These are phyloP conservation scores for Varanus salvator DNA, from an alignment of 2,113 vertebrate genomes.

Conservation along the genomic window DNA sequence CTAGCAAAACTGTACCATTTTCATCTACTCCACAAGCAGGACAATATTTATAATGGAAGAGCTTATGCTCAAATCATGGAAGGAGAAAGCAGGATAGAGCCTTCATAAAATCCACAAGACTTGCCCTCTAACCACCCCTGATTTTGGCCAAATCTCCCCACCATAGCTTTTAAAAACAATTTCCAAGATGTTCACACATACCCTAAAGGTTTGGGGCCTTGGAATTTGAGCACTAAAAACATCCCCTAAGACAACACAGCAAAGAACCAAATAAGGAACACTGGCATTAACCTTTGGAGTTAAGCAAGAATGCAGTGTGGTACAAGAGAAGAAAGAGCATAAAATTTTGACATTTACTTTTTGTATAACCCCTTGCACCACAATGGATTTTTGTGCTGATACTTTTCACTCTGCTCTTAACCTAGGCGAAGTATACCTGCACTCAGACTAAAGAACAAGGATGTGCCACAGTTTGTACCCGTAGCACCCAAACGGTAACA, in stretches of 20 bases:
- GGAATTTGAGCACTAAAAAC: neutral
- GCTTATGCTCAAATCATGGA: neutral
- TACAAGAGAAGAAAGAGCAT: neutral
- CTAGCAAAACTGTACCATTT: neutral
- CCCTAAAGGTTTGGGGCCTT: neutral
- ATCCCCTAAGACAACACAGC: neutral
- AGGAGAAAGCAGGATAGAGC: neutral
- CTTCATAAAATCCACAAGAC: neutral
- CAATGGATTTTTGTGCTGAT: neutral
- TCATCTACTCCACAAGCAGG: neutral
- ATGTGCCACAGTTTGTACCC: neutral
- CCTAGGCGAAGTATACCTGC: neutral
- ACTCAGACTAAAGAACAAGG: neutral
- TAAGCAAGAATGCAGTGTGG: neutral
- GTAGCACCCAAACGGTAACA: constrained; percentile 25
- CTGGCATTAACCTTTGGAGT: neutral
- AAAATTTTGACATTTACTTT: neutral
- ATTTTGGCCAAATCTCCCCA: neutral
- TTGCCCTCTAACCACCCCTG: neutral
- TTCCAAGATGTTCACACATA: neutral
- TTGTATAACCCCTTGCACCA: neutral
- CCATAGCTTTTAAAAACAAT: neutral
- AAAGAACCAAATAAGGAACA: neutral
- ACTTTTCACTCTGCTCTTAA: neutral
- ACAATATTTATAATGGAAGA: neutral